These are phyloP conservation scores for Lochmaea capreae DNA, from an alignment of 2,888 invertebrate species.

Conservation along the genomic window DNA sequence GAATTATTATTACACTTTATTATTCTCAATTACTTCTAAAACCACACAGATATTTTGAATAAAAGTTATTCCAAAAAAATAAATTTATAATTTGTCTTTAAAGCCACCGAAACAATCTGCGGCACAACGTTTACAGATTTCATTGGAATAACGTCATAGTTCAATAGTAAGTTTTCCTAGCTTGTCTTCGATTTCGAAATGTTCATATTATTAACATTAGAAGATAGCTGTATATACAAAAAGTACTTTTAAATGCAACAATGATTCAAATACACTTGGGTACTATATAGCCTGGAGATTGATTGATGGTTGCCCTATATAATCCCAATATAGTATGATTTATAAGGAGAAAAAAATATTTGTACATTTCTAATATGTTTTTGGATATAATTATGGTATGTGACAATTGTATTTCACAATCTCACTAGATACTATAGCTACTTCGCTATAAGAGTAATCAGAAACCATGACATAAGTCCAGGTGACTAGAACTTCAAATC, in stretches of 20 bases:
- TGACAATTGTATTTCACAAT: too few relatives aligned
- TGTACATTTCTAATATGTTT: too few relatives aligned
- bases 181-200: background rate
- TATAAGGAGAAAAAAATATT: too few relatives aligned
- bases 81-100: slow-evolving; percentile 36
- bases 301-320: too few relatives aligned
- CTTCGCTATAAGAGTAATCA: too few relatives aligned
- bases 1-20: too few relatives aligned
- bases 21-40: background rate
- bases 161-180: slow-evolving; percentile 31
- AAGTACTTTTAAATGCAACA: background rate
- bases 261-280: background rate
- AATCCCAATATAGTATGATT: too few relatives aligned
- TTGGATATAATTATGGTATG: too few relatives aligned
- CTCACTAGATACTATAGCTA: too few relatives aligned
- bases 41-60: background rate
- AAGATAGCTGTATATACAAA: background rate
- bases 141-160: slow-evolving; percentile 63
- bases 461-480: too few relatives aligned
- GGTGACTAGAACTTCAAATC: too few relatives aligned
- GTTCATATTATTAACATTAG: background rate
- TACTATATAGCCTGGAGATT: too few relatives aligned
- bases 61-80: background rate
- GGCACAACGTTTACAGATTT: slow-evolving; percentile 54
- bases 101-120: slow-evolving; percentile 51